phyloP scores from a whole-genome alignment of 2,888 invertebrate species.

The Epirrhoe tristata region DNA sequence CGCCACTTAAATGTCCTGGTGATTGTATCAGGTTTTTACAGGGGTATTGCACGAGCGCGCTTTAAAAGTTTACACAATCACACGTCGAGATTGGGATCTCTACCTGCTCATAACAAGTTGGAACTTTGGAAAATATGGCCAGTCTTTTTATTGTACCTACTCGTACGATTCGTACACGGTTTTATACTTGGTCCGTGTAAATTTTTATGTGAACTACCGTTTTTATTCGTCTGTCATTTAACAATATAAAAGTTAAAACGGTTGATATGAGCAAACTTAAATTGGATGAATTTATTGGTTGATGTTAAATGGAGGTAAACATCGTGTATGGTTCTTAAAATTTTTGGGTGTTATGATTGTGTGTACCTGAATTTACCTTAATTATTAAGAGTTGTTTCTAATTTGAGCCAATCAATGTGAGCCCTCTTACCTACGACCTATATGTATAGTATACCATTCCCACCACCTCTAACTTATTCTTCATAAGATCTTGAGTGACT shows the following conservation, averaged over 20 bases:
- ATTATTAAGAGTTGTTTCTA: not conserved
- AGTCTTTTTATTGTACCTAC: constrained; percentile 67
- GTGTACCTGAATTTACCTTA: not conserved
- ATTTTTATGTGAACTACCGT: constrained; percentile 63
- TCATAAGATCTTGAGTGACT: too few species aligned
- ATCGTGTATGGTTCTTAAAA: constrained; percentile 32
- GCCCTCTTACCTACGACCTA: too few species aligned
- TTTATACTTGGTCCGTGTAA: constrained; percentile 66
- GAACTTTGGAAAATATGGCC: constrained; percentile 69
- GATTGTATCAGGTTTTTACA: constrained; percentile 14
- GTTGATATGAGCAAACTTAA: constrained; percentile 57
- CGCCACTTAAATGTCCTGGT: constrained; percentile 13
- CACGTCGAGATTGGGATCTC: constrained; percentile 46
- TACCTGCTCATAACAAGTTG: constrained; percentile 71
- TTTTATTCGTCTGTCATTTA: constrained; percentile 61
- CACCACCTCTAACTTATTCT: too few species aligned
- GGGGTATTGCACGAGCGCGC: constrained; percentile 49
- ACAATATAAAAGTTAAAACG: constrained; percentile 60
- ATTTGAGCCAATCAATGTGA: constrained; percentile 9
- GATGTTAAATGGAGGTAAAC: constrained; percentile 50
- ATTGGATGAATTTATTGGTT: constrained; percentile 55
- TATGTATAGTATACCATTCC: too few species aligned
- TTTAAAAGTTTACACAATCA: constrained; percentile 53
- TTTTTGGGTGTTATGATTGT: not conserved
- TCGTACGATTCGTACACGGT: constrained; percentile 53